These are phyloP conservation scores for Maniola hyperantus DNA, from an alignment of 2,888 invertebrate species.

Conservation along the genomic window DNA sequence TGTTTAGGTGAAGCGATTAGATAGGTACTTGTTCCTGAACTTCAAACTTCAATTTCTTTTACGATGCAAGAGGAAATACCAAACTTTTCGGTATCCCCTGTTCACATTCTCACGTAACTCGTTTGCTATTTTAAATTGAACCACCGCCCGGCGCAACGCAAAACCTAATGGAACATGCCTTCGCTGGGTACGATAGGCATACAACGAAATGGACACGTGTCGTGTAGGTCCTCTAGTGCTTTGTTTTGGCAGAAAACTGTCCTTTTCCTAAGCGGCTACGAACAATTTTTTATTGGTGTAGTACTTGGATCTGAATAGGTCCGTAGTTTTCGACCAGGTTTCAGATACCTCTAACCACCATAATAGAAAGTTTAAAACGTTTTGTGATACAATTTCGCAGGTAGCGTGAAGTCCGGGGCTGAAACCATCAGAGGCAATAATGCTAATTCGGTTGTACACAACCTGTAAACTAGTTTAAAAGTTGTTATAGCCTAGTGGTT, in stretches of 20 bases:
- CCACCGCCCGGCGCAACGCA: slow-evolving; percentile 12
- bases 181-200: slow-evolving; percentile 12
- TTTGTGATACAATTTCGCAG: too few relatives aligned
- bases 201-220: slow-evolving; percentile 16
- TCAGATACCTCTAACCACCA: too few relatives aligned
- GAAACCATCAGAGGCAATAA: too few relatives aligned
- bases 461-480: too few relatives aligned
- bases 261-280: not conserved
- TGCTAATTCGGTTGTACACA: too few relatives aligned
- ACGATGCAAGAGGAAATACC: slow-evolving; percentile 16
- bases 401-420: too few relatives aligned
- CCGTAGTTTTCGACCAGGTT: too few relatives aligned
- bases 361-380: too few relatives aligned
- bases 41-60: slow-evolving; percentile 4
- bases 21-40: too few relatives aligned
- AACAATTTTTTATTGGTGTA: not conserved
- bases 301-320: too few relatives aligned
- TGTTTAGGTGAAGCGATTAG: too few relatives aligned
- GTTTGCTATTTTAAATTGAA: slow-evolving; percentile 28
- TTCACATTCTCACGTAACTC: slow-evolving; percentile 24
- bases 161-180: slow-evolving; percentile 19
- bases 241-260: not conserved
- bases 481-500: too few relatives aligned
- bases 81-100: slow-evolving; percentile 16
- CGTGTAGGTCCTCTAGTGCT: slow-evolving; percentile 8